Percentiles rank a stretch among this genome's conserved stretches.
These are phyloP conservation scores for Amphiduros pacificus DNA, from an alignment of 2,888 invertebrate genomes.

Conservation along the genomic window DNA sequence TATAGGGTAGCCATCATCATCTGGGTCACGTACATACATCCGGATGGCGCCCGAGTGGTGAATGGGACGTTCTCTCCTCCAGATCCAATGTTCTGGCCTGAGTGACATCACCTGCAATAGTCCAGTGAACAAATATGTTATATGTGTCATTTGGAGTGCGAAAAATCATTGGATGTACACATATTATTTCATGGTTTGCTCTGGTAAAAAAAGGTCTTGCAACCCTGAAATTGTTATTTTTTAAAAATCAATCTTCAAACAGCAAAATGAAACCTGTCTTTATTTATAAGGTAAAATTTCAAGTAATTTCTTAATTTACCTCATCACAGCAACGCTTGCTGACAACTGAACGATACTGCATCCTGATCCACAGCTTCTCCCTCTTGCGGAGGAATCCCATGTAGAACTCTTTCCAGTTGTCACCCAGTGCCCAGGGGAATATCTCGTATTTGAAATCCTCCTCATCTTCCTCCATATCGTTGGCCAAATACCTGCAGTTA, in stretches of 20 bases:
- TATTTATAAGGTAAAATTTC: too few species aligned
- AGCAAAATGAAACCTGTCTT: too few species aligned
- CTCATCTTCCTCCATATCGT: constrained; percentile 68
- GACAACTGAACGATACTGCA: constrained; percentile 63
- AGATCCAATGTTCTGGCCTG: constrained; percentile 44
- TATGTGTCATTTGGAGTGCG: neutral
- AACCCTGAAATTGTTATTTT: neutral
- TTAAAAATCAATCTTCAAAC: neutral
- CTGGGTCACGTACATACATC: constrained; percentile 42
- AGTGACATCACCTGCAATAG: constrained; percentile 52
- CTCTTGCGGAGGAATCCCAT: constrained; percentile 51
- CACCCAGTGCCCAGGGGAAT: constrained; percentile 60
- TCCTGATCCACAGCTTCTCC: constrained; percentile 58
- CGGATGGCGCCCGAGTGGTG: constrained; percentile 57
- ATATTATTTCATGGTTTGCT: too few species aligned
- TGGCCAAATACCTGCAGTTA: constrained; percentile 63
- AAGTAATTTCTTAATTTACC: too few species aligned
- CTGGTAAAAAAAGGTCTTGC: too few species aligned
- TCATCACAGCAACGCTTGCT: constrained; percentile 63
- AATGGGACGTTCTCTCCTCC: constrained; percentile 49
- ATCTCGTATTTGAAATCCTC: constrained; percentile 63
- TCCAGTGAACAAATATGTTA: neutral
- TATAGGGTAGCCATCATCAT: constrained; percentile 45
- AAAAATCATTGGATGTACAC: too few species aligned
- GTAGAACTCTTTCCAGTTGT: constrained; percentile 52